Evolutionary conservation across 1,140 invertebrate genomes (phyloP), one percentile per base, ranked within the genome.

Genomic region (Diachasmimorpha longicaudata): DNA sequence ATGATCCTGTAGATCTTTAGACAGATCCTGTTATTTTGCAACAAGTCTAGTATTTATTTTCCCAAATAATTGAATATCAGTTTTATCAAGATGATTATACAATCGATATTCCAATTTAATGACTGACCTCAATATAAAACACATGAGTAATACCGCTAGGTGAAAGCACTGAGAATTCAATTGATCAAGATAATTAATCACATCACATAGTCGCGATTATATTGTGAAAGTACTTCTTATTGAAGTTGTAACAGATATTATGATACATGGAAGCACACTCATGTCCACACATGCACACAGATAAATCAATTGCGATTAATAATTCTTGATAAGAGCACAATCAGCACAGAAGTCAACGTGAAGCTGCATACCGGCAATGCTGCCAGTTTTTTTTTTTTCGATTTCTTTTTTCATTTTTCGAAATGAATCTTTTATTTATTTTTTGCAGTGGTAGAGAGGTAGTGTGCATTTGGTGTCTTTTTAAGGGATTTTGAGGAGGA

Each of bases 1-100:
- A 89, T 89, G 87, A 79, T 89, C 83, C 85, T 79, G 87, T 89
- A 88, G 87, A 87, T 82, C 69, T 81, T 82, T 85, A 85, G 81
- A 84, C 72, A 82, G 79, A 84, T 83, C 82, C 81, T 80, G 76
- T 81, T 81, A 83, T 79, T 85, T 82, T 81, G 83, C 80, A 76
- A 79, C 78, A 82, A n/a, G 76, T 80, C 78, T 63, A 79, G 79
- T 79, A 16, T 74, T 21, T 52, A 46, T 52, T 16, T 52, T 52
- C 9, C 48, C n/a, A 52, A 52, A 52, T 19, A 52, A 52, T 42
- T 42, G 39, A 42, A 42, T 42, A 42, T 13, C 39, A 42, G 39
- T 42, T 42, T 42, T 42, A 42, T 10, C 13, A 42, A 42, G 39
- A 42, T 6, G 9, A 42, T 31, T 31, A 52, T 52, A 52, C 19